Conservation (phyloP, 2,888 invertebrate genomes). For the Venustoraphidia nigricollis region DNA sequence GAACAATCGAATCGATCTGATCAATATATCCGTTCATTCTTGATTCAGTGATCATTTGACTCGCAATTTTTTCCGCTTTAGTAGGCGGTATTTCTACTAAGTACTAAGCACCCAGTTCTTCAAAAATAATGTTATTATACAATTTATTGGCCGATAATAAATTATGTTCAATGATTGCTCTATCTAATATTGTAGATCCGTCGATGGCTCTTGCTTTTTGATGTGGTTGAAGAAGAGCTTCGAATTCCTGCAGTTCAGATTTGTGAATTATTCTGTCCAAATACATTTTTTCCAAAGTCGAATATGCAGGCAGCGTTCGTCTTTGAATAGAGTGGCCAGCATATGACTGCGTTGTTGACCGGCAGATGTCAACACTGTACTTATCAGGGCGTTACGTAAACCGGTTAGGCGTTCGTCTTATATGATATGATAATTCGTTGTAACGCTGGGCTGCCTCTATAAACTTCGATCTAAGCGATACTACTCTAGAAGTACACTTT, state of each 20-base stretch:
- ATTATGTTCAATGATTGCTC: slow-evolving; percentile 97
- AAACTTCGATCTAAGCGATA: too few species aligned
- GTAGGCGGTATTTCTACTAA: slow-evolving; percentile 79
- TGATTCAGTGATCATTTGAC: slow-evolving; percentile 97
- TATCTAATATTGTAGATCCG: slow-evolving; percentile 86
- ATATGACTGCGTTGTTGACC: slow-evolving; percentile 93
- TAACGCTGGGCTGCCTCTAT: slow-evolving; percentile 74
- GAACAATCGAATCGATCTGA: slow-evolving; percentile 92
- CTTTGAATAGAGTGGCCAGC: slow-evolving; percentile 94
- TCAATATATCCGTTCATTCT: slow-evolving; percentile 97
- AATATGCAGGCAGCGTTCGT: slow-evolving; percentile 95
- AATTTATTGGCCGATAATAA: slow-evolving; percentile 92
- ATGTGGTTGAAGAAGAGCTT: slow-evolving; percentile 80
- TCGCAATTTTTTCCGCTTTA: slow-evolving; percentile 94
- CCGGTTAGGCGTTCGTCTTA: slow-evolving; percentile 87
- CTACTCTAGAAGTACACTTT: too few species aligned
- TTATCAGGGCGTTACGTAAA: slow-evolving; percentile 87
- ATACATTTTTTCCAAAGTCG: slow-evolving; percentile 98
- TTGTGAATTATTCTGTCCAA: slow-evolving; percentile 89
- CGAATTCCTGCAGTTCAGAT: slow-evolving; percentile 85
- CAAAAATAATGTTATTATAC: slow-evolving; percentile 96
- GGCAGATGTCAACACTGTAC: slow-evolving; percentile 93
- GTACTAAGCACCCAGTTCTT: slow-evolving; percentile 86
- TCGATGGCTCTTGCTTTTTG: slow-evolving; percentile 68
- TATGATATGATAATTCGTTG: slow-evolving; percentile 81